Evolutionary conservation across 2,797 vertebrate genomes (phyloP), one percentile per base, ranked within the genome.

Genomic region (Rhabdomys pumilio): DNA sequence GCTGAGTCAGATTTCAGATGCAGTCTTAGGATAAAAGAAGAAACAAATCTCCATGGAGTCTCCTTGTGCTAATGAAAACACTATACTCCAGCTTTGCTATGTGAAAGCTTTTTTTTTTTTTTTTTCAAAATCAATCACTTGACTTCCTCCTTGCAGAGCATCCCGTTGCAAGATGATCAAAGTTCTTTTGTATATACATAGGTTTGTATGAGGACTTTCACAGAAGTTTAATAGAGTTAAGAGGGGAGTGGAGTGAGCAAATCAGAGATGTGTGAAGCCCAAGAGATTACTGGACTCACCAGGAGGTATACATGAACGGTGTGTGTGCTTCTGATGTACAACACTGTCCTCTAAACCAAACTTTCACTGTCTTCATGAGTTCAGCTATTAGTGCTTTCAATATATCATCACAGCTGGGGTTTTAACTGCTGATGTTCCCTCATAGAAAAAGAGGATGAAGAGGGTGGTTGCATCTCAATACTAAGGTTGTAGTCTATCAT

Each of bases 1-100:
- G 2, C 82, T 19, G 69, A 87, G 24, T 73, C 69, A 96, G 61
- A 85, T 47, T 95, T 86, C 59, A 90, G 61, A 91, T 85, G 55
- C 4, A 87, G 1, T 26, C n/a, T 80, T 53, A 89, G 11, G 9
- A 20, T 50, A 31, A 87, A 91, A 83, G 53, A 72, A 77, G 80
- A 77, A n/a, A 34, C 6, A 61, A 11, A 87, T 86, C 11, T 20
- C 69, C 38, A 41, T 38, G 67, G 44, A 85, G 29, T 86, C 47
- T 73, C 26, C 7, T 15, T 38, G 10, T 77, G 5, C 24, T 59
- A 92, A 90, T 90, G 47, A 29, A 87, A 91, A 4, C 47, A 53
- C n/a, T 29, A 20, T 11, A 7, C 7, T 22, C 38, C 15, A 77
- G 47, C 20, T 83, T 10, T 63, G 14, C 1, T 20, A 41, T 55